Conservation (phyloP, 1,140 invertebrate species). For the Bacillus rossius region DNA sequence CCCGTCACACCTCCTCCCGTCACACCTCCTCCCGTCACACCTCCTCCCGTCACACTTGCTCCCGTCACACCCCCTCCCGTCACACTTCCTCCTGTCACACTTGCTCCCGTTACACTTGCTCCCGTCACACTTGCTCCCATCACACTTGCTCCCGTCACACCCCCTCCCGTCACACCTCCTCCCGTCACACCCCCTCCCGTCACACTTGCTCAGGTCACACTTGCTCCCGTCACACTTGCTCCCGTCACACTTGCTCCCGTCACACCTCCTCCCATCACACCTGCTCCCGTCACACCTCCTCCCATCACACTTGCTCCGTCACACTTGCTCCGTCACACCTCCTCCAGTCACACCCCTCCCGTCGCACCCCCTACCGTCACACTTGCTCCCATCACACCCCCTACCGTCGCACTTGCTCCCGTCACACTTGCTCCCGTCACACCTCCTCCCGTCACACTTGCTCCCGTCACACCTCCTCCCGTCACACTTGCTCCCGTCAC, state of each 20-base stretch:
- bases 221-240: neutral
- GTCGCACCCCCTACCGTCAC: neutral
- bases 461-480: no score
- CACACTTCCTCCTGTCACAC: neutral
- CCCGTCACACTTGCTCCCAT: neutral
- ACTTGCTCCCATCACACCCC: no score
- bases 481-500: no score
- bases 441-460: no score
- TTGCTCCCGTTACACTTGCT: neutral
- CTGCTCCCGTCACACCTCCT: neutral
- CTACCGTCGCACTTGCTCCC: no score
- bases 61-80: neutral
- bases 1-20: neutral
- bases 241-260: neutral
- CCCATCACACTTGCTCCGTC: neutral
- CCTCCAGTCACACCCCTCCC: neutral
- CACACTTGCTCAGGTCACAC: neutral
- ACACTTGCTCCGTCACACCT: neutral
- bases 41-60: neutral
- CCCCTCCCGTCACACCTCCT: neutral
- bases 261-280: neutral
- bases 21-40: constrained; percentile 24
- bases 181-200: neutral
- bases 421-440: no score
- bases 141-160: neutral